Percentiles rank a stretch among this genome's conserved stretches.
These are phyloP conservation scores for Yponomeuta plumbellus DNA, from an alignment of 2,888 invertebrate genomes.

Conservation along the genomic window DNA sequence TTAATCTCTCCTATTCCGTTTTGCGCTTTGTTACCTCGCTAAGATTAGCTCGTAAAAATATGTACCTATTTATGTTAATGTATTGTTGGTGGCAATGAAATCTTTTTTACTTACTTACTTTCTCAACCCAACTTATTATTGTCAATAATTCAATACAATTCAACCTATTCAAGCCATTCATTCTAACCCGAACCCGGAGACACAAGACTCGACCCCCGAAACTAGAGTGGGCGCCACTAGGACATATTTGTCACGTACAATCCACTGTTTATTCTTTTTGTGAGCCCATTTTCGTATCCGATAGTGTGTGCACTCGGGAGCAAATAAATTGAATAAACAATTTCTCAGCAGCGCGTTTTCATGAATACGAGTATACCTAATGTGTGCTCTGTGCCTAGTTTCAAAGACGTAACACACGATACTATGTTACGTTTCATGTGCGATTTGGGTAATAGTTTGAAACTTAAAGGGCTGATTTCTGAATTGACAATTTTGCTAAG, in stretches of 20 bases:
- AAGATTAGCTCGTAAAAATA: too few relatives aligned
- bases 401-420: too few relatives aligned
- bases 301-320: constrained; percentile 18
- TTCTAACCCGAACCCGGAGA: not conserved
- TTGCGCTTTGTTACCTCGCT: not conserved
- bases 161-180: not conserved
- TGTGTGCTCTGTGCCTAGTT: not conserved
- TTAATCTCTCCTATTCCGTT: not conserved
- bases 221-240: not conserved
- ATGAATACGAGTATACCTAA: not conserved
- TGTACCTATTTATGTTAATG: too few relatives aligned
- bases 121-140: too few relatives aligned
- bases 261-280: constrained; percentile 14
- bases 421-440: too few relatives aligned
- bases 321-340: constrained; percentile 21
- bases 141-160: too few relatives aligned
- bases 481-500: too few relatives aligned
- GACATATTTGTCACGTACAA: constrained; percentile 17
- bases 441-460: too few relatives aligned
- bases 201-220: not conserved
- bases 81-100: too few relatives aligned
- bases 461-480: too few relatives aligned
- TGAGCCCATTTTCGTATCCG: constrained; percentile 18
- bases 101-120: too few relatives aligned
- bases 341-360: constrained; percentile 13